Percentiles rank a stretch among this genome's conserved stretches.
phyloP scores from a whole-genome alignment of 1,140 invertebrate genomes.

The Lepeophtheirus salmonis region DNA sequence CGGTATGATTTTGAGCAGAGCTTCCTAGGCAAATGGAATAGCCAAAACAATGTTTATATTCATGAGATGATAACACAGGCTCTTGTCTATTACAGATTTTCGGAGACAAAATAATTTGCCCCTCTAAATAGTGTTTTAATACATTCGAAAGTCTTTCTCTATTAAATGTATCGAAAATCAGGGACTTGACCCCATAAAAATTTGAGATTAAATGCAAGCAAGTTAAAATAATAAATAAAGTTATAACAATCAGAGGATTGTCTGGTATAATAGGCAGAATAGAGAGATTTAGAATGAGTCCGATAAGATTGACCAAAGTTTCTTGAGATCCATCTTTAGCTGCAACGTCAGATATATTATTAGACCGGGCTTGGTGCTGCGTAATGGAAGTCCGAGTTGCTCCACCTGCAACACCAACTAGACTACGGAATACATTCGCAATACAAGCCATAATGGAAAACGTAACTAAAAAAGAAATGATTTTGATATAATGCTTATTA shows the following conservation, averaged over 20 bases:
- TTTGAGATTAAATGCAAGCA: conserved; percentile 63
- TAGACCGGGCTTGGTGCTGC: conserved; percentile 46
- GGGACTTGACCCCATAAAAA: conserved; percentile 54
- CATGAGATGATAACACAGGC: neutral
- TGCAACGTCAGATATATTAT: conserved; percentile 44
- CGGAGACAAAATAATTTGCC: neutral
- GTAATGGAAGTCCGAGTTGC: conserved; percentile 78
- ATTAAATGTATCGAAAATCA: conserved; percentile 58
- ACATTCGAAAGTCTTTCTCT: conserved; percentile 46
- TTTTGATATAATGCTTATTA: neutral
- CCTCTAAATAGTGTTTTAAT: conserved; percentile 33
- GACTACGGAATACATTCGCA: conserved; percentile 33
- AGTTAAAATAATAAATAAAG: conserved; percentile 26
- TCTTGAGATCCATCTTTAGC: conserved; percentile 94
- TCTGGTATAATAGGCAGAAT: conserved; percentile 46
- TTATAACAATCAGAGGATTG: conserved; percentile 45
- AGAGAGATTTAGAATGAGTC: conserved; percentile 52
- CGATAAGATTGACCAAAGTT: conserved; percentile 73
- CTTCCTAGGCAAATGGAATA: neutral
- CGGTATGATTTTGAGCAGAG: neutral
- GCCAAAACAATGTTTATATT: neutral
- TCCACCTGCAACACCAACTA: conserved; percentile 67
- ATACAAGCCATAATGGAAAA: conserved; percentile 30
- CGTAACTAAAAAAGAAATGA: neutral
- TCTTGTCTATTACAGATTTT: neutral